Conservation (phyloP, 2,888 invertebrate species). For the Rhaphigaster nebulosa region DNA sequence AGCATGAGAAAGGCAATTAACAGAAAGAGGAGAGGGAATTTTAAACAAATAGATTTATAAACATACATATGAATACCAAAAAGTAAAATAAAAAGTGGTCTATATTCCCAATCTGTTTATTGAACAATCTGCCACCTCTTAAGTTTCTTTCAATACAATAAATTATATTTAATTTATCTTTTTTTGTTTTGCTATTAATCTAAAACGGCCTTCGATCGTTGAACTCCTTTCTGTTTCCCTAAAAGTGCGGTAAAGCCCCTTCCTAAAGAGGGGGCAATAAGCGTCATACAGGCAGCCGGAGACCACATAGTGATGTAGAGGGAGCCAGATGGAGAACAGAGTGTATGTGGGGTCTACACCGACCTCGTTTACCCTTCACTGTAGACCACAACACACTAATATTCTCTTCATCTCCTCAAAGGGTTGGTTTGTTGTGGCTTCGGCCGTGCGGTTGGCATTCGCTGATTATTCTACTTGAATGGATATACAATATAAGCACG, state of each 20-base stretch:
- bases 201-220: background rate
- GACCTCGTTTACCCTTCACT: background rate
- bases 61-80: too few relatives aligned
- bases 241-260: background rate
- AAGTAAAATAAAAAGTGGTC: too few relatives aligned
- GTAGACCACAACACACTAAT: constrained; percentile 31
- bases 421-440: background rate
- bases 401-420: background rate
- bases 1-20: too few relatives aligned
- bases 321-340: background rate
- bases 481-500: background rate
- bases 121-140: too few relatives aligned
- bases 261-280: background rate
- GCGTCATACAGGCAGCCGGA: background rate
- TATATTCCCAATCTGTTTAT: too few relatives aligned
- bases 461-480: background rate
- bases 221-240: background rate
- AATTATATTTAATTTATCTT: too few relatives aligned
- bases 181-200: background rate
- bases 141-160: too few relatives aligned
- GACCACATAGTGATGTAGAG: constrained; percentile 20
- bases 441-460: too few relatives aligned
- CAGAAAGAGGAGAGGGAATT: too few relatives aligned
- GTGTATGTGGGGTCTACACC: background rate
- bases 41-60: too few relatives aligned